These are phyloP conservation scores for Sipha flava DNA, from an alignment of 1,140 invertebrate species.

Conservation along the genomic window DNA sequence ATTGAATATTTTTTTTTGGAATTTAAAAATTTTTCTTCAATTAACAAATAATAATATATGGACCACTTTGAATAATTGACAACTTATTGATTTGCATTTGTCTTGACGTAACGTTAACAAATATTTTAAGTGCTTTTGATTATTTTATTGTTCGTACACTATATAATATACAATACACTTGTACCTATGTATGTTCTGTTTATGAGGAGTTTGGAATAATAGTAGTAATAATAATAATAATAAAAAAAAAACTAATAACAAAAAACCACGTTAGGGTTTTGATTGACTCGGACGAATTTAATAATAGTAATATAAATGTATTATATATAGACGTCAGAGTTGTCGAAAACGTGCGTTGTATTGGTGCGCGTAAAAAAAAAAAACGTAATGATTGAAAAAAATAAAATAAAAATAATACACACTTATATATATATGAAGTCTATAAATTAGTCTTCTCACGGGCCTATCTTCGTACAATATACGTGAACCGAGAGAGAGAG, in stretches of 20 bases:
- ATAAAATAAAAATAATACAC: background rate
- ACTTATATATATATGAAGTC: background rate
- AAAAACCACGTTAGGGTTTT: no score
- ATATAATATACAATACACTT: no score
- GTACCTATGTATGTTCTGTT: background rate
- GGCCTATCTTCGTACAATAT: background rate
- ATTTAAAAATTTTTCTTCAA: no score
- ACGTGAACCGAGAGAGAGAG: background rate
- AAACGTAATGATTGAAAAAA: background rate
- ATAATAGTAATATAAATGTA: background rate
- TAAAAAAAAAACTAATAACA: background rate
- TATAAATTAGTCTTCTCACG: conserved; percentile 7
- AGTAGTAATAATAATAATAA: no score
- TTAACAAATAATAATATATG: no score
- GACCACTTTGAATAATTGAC: no score
- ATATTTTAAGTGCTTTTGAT: no score
- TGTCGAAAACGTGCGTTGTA: background rate
- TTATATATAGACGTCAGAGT: conserved; percentile 1
- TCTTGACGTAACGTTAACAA: no score
- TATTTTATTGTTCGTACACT: no score
- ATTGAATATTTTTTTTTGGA: no score
- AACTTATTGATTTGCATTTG: no score
- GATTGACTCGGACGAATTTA: no score
- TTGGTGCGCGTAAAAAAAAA: background rate
- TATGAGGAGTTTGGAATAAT: background rate